phyloP scores from a whole-genome alignment of 2,888 invertebrate species.

The Diabrotica balteata region DNA sequence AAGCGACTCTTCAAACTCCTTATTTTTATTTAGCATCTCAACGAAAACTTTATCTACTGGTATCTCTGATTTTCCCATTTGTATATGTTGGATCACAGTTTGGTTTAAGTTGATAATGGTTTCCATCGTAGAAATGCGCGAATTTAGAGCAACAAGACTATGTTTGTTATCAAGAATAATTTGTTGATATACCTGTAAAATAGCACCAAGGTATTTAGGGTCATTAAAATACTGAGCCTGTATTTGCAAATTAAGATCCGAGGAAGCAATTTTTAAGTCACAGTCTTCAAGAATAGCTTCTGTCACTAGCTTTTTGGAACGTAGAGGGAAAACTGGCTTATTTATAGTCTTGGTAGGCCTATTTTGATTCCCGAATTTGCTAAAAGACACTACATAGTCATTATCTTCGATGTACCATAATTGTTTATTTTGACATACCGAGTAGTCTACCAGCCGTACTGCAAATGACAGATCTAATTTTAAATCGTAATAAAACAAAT shows the following conservation, averaged over 20 bases:
- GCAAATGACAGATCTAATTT: constrained; percentile 11
- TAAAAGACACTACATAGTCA: constrained; percentile 8
- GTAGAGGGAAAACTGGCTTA: not conserved
- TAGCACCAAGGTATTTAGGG: constrained; percentile 10
- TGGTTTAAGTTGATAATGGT: too few relatives aligned
- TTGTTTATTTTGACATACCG: not conserved
- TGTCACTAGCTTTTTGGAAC: constrained; percentile 12
- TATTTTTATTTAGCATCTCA: too few relatives aligned
- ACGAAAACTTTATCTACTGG: too few relatives aligned
- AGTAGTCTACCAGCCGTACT: constrained; percentile 1
- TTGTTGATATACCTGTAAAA: constrained; percentile 17
- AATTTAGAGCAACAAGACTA: too few relatives aligned
- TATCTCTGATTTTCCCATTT: too few relatives aligned
- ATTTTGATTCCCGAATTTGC: not conserved
- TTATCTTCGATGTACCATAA: constrained; percentile 16
- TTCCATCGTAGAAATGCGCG: too few relatives aligned
- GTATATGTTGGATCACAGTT: too few relatives aligned
- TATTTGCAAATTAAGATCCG: constrained; percentile 5
- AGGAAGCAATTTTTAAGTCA: constrained; percentile 11
- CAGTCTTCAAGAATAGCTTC: constrained; percentile 24
- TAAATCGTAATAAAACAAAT: constrained; percentile 13
- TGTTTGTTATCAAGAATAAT: not conserved
- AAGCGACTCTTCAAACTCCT: too few relatives aligned
- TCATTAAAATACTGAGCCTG: constrained; percentile 2
- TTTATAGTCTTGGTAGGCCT: not conserved